Percentiles rank a stretch among this genome's conserved stretches.
phyloP scores from a whole-genome alignment of 2,113 vertebrate species.

The Murina feae region DNA sequence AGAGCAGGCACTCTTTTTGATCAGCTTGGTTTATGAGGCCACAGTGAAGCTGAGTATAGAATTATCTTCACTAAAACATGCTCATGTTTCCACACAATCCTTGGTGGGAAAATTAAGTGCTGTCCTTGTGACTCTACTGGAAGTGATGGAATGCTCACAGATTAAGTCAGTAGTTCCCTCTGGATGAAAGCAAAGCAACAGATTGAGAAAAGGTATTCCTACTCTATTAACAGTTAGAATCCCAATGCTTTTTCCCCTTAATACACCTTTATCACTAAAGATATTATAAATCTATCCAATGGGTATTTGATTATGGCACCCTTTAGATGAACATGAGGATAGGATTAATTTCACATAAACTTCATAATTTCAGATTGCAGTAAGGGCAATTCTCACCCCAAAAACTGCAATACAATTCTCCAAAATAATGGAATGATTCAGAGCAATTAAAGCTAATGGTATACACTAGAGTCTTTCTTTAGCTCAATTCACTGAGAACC shows the following conservation, averaged over 20 bases:
- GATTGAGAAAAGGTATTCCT: conserved; percentile 62
- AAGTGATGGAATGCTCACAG: conserved; percentile 57
- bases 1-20: not conserved
- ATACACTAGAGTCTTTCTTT: not conserved
- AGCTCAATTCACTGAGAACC: conserved; percentile 16
- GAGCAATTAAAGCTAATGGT: conserved; percentile 33
- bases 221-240: conserved; percentile 77
- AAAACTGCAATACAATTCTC: conserved; percentile 31
- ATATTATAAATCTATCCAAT: conserved; percentile 49
- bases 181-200: conserved; percentile 51
- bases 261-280: not conserved
- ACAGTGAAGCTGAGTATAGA: not conserved
- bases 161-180: conserved; percentile 38
- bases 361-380: conserved; percentile 19
- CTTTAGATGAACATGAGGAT: not conserved
- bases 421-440: conserved; percentile 21
- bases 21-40: not conserved
- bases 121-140: not conserved
- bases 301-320: conserved; percentile 1
- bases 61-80: not conserved
- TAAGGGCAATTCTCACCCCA: not conserved
- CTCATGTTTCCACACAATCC: not conserved
- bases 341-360: conserved; percentile 23
- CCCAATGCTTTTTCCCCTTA: conserved; percentile 27
- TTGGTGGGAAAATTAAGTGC: not conserved